Percentiles rank a stretch among this genome's conserved stretches.
phyloP scores from a whole-genome alignment of 2,113 vertebrate genomes.

The Elaphurus davidianus region DNA sequence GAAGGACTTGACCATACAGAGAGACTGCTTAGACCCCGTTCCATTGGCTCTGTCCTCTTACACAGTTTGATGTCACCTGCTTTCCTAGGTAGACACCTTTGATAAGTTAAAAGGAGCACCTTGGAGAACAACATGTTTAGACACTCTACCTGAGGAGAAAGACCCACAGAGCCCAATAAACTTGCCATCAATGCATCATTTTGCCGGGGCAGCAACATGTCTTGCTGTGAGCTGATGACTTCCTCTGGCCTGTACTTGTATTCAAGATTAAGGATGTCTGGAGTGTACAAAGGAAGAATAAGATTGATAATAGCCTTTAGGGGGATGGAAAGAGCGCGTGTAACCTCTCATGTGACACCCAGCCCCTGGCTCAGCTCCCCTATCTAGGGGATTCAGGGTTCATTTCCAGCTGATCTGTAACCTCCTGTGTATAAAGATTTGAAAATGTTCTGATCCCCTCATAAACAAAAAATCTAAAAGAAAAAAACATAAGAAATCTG shows the following conservation, averaged over 20 bases:
- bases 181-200: not conserved
- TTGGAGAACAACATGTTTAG: not conserved
- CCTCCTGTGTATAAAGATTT: conserved; percentile 12
- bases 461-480: not conserved
- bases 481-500: not conserved
- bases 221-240: not conserved
- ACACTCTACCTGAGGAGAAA: not conserved
- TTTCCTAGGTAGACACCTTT: not conserved
- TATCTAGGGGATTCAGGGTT: not conserved
- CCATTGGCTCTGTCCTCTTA: not conserved
- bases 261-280: not conserved
- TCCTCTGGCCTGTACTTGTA: not conserved
- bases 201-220: not conserved
- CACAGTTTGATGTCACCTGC: not conserved
- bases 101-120: not conserved
- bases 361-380: not conserved
- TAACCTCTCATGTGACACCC: not conserved
- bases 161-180: not conserved
- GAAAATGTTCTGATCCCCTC: not conserved
- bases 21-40: not conserved
- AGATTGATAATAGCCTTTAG: not conserved
- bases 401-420: not conserved
- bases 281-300: not conserved
- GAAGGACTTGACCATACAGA: not conserved
- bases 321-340: not conserved